Conservation (phyloP, 2,888 invertebrate genomes). For the Synergus laeviventris region DNA sequence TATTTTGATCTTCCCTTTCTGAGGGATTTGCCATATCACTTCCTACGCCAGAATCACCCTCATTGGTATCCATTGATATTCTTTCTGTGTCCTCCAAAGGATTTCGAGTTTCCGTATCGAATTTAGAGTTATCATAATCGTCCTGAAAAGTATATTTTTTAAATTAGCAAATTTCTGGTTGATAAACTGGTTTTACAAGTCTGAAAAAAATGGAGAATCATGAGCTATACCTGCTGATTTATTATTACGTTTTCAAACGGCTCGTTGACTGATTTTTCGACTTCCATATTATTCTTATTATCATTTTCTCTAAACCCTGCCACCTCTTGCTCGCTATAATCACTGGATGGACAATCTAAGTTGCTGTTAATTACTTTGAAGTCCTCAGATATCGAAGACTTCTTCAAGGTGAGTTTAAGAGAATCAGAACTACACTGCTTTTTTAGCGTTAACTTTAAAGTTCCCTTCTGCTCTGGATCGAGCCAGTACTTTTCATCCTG, state of each 20-base stretch:
- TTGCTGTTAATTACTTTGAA: constrained; percentile 69
- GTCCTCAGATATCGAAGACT: constrained; percentile 67
- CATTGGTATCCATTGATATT: constrained; percentile 70
- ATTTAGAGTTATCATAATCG: constrained; percentile 64
- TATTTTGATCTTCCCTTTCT: constrained; percentile 73
- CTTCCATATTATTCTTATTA: constrained; percentile 63
- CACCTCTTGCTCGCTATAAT: constrained; percentile 62
- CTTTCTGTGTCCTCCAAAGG: constrained; percentile 67
- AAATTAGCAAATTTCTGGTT: background rate
- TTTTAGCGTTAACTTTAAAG: constrained; percentile 70
- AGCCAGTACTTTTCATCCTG: constrained; percentile 65
- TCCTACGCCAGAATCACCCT: constrained; percentile 74
- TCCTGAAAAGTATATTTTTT: constrained; percentile 55
- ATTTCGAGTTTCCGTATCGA: constrained; percentile 64
- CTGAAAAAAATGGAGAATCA: background rate
- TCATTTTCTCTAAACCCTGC: constrained; percentile 69
- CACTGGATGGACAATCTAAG: constrained; percentile 51
- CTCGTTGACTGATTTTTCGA: constrained; percentile 63
- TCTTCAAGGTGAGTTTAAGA: constrained; percentile 69
- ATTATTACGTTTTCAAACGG: constrained; percentile 72
- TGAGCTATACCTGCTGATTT: constrained; percentile 65
- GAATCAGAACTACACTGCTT: constrained; percentile 65
- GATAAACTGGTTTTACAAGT: background rate
- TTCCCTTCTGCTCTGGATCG: constrained; percentile 67
- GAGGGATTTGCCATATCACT: constrained; percentile 73